These are phyloP conservation scores for Leptinotarsa lineolata DNA, from an alignment of 1,140 invertebrate genomes.

Conservation along the genomic window DNA sequence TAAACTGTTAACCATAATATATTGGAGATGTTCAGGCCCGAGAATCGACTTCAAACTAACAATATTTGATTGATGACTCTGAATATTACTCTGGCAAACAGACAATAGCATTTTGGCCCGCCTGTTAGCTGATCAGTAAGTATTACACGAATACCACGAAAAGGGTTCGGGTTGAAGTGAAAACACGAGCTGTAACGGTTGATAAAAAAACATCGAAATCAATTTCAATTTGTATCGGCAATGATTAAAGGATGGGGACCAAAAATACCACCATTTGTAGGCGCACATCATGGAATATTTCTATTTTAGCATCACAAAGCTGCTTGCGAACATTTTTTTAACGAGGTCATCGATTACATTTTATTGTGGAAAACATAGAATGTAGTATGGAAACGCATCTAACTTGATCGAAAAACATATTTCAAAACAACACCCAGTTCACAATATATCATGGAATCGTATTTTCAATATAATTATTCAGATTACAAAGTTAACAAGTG, in stretches of 20 bases:
- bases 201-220: not conserved
- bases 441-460: too few relatives aligned
- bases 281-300: not conserved
- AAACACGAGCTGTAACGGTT: conserved; percentile 1
- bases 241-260: not conserved
- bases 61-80: conserved; percentile 8
- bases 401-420: too few relatives aligned
- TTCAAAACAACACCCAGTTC: too few relatives aligned
- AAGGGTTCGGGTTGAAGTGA: conserved; percentile 3
- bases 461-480: too few relatives aligned
- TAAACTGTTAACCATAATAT: conserved; percentile 4
- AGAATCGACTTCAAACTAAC: conserved; percentile 2
- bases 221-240: not conserved
- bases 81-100: not conserved
- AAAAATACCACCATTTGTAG: not conserved
- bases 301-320: not conserved
- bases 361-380: too few relatives aligned
- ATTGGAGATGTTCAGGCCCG: not conserved
- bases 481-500: too few relatives aligned
- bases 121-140: conserved; percentile 2
- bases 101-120: conserved; percentile 1
- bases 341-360: too few relatives aligned
- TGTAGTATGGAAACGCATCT: too few relatives aligned
- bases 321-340: not conserved
- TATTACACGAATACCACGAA: conserved; percentile 5